Evolutionary conservation across 2,888 invertebrate genomes (phyloP).

Genomic region (Polydesmus complanatus): DNA sequence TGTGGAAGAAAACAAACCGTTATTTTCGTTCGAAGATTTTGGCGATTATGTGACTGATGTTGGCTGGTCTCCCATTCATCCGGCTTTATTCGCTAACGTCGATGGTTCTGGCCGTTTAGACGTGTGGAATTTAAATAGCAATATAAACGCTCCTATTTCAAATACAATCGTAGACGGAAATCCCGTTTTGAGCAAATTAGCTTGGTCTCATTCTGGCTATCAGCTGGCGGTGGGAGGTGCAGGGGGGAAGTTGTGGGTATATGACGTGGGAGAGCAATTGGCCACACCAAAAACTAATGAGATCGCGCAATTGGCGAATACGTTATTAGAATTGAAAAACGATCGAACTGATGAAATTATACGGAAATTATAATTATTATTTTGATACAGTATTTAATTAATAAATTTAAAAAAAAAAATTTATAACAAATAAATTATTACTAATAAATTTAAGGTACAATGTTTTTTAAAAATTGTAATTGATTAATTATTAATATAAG

Average conservation of each 20-base stretch:
- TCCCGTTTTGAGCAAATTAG: slow-evolving; percentile 79
- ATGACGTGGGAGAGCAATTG: slow-evolving; percentile 93
- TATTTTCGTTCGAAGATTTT: no score
- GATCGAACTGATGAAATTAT: slow-evolving; percentile 70
- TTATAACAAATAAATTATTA: no score
- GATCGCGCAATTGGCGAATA: slow-evolving; percentile 84
- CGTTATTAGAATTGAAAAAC: slow-evolving; percentile 80
- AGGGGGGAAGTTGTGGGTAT: slow-evolving; percentile 84
- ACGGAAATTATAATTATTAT: no score
- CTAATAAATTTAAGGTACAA: no score
- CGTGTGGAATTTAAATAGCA: slow-evolving; percentile 92
- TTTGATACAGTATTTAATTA: no score
- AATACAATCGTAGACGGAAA: slow-evolving; percentile 66
- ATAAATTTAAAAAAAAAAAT: no score
- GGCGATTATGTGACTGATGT: slow-evolving; percentile 95
- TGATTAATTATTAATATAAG: no score
- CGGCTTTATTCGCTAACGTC: slow-evolving; percentile 90
- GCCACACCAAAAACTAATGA: slow-evolving; percentile 85
- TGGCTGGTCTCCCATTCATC: slow-evolving; percentile 96
- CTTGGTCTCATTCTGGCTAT: slow-evolving; percentile 84
- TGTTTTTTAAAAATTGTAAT: no score
- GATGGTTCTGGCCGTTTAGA: slow-evolving; percentile 89
- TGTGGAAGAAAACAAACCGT: slow-evolving; percentile 64
- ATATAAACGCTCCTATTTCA: slow-evolving; percentile 89
- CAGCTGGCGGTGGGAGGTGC: slow-evolving; percentile 91